phyloP scores from a whole-genome alignment of 1,140 invertebrate genomes.

The Drosophila sucinea region DNA sequence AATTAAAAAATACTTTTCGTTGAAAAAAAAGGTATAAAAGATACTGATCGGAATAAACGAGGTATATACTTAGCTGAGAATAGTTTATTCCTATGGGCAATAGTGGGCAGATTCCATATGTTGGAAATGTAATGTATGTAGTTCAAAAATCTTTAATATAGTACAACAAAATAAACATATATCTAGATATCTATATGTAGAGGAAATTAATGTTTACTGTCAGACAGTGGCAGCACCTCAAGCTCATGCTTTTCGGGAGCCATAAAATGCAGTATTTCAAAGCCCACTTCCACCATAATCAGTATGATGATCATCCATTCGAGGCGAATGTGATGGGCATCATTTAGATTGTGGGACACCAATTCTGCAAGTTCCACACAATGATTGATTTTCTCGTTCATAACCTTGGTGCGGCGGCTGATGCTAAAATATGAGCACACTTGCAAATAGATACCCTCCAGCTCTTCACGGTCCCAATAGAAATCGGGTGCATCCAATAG shows the following conservation, averaged over 20 bases:
- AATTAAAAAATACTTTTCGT: background rate
- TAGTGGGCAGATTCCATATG: too few species aligned
- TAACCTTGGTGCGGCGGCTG: constrained; percentile 91
- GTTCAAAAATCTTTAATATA: constrained; percentile 1
- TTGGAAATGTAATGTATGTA: background rate
- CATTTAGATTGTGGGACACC: constrained; percentile 93
- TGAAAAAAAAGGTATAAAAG: too few species aligned
- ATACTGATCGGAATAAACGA: too few species aligned
- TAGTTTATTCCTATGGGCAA: too few species aligned
- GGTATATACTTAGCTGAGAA: too few species aligned
- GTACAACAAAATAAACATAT: constrained; percentile 1
- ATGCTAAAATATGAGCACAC: constrained; percentile 94
- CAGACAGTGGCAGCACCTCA: constrained; percentile 28
- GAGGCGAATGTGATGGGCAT: constrained; percentile 94
- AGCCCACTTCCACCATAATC: constrained; percentile 96
- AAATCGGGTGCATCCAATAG: constrained; percentile 97
- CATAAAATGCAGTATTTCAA: constrained; percentile 92
- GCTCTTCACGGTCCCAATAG: constrained; percentile 96
- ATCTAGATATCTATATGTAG: background rate
- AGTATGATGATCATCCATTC: constrained; percentile 99
- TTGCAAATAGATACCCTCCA: constrained; percentile 92
- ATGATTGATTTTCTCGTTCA: constrained; percentile 97
- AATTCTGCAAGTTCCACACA: constrained; percentile 95
- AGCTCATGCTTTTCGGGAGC: constrained; percentile 18
- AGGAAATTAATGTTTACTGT: background rate